Base-by-base conservation (phyloP, 2,888 invertebrate species). In the Pristionchus maxplancki region DNA sequence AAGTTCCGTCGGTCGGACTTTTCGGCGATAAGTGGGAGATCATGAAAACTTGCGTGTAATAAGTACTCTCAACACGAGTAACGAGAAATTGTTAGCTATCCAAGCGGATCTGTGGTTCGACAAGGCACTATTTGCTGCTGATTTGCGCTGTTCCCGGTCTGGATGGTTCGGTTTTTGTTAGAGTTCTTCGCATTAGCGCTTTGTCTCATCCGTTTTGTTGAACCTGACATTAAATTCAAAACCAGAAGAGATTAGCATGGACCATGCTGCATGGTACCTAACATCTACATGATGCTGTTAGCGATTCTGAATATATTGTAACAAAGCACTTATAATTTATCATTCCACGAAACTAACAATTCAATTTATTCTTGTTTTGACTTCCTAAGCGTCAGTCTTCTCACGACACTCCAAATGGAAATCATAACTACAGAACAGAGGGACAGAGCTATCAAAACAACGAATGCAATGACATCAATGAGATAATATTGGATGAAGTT, bases 401-500 rank as follows among this genome's bases (percentile, higher is more conserved):
- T 37, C 17, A 71, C 20, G 15, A 71, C 37, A 71, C 71, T 71
- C 17, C 71, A 37, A 71, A 71, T 71, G 1, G 71, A 15, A 5
- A 71, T 6, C 3, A 71, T 20, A 20, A 37, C 71, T 11, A 71
- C 28, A 4, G 37, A 37, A 37, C 6, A 24, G 11, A 71, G 15
- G 37, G 71, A 71, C 48, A 48, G 40, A 1, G 50, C 50, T 53
- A 53, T 34, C 34, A 83, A 53, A 5, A 44, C 62, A 37, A 84
- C 83, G 34, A 84, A 58, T 15, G n/a, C 58, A 40, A 85, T 64
- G 15, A 85, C 44, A 40, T 85, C 85, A 40, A 85, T 40, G 40
- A 85, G 85, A 64, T 85, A 85, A 64, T 85, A 85, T 44, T 85
- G 85, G 85, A 85, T n/a, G 40, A 62, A 85, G 85, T 58, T 85